Base-by-base conservation (phyloP, 2,888 invertebrate genomes). In the Eilema depressum region DNA sequence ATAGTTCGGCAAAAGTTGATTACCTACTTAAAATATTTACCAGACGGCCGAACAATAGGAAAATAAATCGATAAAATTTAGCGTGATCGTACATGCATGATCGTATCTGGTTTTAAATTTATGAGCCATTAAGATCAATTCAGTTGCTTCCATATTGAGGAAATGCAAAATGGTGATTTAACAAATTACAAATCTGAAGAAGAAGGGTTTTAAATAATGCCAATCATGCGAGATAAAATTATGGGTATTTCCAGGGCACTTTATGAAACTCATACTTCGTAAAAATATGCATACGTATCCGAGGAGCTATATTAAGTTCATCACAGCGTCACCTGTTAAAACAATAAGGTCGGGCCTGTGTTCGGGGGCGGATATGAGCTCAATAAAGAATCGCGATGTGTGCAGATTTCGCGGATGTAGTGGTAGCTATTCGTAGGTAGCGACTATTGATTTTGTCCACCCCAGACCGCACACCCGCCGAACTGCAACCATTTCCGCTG, bases 371-470 rank as follows among this genome's bases (percentile, higher is more conserved):
- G 87, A 91, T 88, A 88, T 89, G 86, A 88, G 86, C 84, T 86
- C 87, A 90, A 92, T 93, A 92, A 93, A 93, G 91, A 92, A 90
- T 91, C 87, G 89, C 90, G 88, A 89, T 91, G 93, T 93, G 94
- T 93, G 93, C 92, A 91, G 87, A 93, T 90, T 88, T 87, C 88
- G 87, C 84, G 88, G 83, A 82, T 90, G 90, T 92, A 89, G 90
- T 88, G 84, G 92, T 89, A 89, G 92, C 90, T 92, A 92, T 91
- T 92, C 90, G 89, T 89, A 89, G 91, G 90, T 89, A 88, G 87
- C 88, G 89, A 92, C 90, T 95, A 95, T 95, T 93, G 95, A 95
- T 95, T 95, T 95, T 94, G 93, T 93, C 92, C 95, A 93, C 95
- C 94, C 94, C 94, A 90, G 90, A 89, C 89, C 91, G 87, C 85